phyloP scores from a whole-genome alignment of 2,113 vertebrate genomes.

The Prietella phreatophila region DNA sequence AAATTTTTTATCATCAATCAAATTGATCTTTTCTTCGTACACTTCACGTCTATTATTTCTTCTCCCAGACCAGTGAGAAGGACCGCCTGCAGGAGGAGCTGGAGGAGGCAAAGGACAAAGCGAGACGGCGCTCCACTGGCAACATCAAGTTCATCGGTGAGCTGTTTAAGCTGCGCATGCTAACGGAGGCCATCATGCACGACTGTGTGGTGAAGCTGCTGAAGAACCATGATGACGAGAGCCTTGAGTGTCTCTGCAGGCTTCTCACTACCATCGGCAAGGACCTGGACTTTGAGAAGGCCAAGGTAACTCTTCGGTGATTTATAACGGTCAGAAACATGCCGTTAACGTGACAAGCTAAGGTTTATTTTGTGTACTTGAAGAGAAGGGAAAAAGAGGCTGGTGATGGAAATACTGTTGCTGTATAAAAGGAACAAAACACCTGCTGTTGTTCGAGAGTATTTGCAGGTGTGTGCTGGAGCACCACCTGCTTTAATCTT shows the following conservation, averaged over 20 bases:
- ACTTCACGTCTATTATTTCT: not conserved
- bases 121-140: constrained; percentile 90
- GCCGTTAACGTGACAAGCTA: not conserved
- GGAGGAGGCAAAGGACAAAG: constrained; percentile 93
- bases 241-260: constrained; percentile 92
- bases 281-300: constrained; percentile 97
- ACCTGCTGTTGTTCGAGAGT: not conserved
- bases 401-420: not conserved
- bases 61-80: constrained; percentile 80
- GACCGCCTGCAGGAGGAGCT: constrained; percentile 88
- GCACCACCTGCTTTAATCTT: too few species aligned
- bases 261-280: constrained; percentile 96
- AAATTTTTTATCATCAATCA: not conserved
- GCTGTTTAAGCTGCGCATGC: constrained; percentile 97
- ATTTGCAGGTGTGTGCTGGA: not conserved
- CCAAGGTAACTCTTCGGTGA: constrained; percentile 78
- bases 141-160: constrained; percentile 98
- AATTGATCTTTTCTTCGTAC: not conserved
- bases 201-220: constrained; percentile 97
- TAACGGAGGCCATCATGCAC: constrained; percentile 98
- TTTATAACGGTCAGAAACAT: not conserved
- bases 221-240: constrained; percentile 95
- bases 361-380: not conserved
- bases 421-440: not conserved
- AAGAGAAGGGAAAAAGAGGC: not conserved